Evolutionary conservation across 2,888 invertebrate species (phyloP).

Genomic region (Endotricha flammealis): DNA sequence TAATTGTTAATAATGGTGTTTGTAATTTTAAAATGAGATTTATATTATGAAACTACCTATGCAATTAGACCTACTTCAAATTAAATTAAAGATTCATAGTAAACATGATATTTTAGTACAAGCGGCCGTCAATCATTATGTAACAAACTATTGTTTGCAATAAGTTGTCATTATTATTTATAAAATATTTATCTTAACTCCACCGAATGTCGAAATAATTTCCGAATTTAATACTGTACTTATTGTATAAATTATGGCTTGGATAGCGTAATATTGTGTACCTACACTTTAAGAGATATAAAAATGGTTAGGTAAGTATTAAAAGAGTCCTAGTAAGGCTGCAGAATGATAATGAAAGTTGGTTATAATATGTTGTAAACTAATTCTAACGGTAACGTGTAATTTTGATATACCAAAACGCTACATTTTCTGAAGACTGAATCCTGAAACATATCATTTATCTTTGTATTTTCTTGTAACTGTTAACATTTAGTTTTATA

Average conservation of each 20-base stretch:
- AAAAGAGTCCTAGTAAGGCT: too few relatives aligned
- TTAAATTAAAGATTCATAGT: not conserved
- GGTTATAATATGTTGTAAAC: too few relatives aligned
- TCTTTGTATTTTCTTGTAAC: conserved; percentile 35
- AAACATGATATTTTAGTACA: not conserved
- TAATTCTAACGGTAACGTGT: not conserved
- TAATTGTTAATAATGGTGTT: conserved; percentile 5
- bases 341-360: too few relatives aligned
- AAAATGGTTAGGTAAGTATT: too few relatives aligned
- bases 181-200: too few relatives aligned
- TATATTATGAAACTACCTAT: conserved; percentile 1
- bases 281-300: too few relatives aligned
- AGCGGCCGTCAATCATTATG: too few relatives aligned
- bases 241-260: too few relatives aligned
- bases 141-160: not conserved
- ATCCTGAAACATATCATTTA: conserved; percentile 59
- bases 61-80: not conserved
- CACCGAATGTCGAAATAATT: too few relatives aligned
- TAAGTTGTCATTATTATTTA: too few relatives aligned
- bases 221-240: too few relatives aligned
- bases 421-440: conserved; percentile 59
- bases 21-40: conserved; percentile 1
- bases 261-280: too few relatives aligned
- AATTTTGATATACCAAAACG: conserved; percentile 28
- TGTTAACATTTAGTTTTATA: conserved; percentile 17